Percentiles rank a stretch among this genome's conserved stretches.
Evolutionary conservation across 2,113 vertebrate species (phyloP).

Genomic region (Malurus cyaneus): DNA sequence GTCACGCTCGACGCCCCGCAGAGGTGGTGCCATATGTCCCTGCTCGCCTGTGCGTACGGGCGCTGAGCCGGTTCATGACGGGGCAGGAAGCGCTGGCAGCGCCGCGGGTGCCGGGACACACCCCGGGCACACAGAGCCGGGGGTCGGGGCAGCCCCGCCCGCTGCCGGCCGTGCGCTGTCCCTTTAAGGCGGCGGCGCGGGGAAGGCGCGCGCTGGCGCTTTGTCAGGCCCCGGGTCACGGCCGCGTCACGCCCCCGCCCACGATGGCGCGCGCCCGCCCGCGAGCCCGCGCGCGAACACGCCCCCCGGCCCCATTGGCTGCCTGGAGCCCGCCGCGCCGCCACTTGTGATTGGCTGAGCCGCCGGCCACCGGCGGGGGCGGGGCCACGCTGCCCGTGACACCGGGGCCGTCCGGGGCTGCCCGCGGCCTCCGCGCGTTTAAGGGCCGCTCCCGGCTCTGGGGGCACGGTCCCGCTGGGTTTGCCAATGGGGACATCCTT

Average conservation of each 20-base stretch:
- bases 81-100: neutral
- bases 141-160: neutral
- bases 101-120: neutral
- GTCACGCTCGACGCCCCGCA: neutral
- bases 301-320: constrained; percentile 11
- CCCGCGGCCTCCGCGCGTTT: neutral
- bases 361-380: neutral
- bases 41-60: neutral
- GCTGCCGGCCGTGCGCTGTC: neutral
- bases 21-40: neutral
- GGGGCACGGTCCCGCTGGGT: rapidly evolving
- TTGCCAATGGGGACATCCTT: rapidly evolving
- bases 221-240: constrained; percentile 48
- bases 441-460: neutral
- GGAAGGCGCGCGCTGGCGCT: neutral
- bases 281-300: neutral
- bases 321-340: neutral
- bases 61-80: neutral
- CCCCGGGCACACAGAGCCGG: rapidly evolving
- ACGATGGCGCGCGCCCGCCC: constrained; percentile 63
- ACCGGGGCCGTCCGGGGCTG: constrained; percentile 27
- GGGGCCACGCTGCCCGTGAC: neutral
- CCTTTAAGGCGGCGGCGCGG: neutral
- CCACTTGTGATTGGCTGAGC: constrained; percentile 46
- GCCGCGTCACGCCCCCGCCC: constrained; percentile 25